Evolutionary conservation across 2,888 invertebrate species (phyloP), one percentile per base, ranked within the genome.

Genomic region (Tetheella fluctuosa): DNA sequence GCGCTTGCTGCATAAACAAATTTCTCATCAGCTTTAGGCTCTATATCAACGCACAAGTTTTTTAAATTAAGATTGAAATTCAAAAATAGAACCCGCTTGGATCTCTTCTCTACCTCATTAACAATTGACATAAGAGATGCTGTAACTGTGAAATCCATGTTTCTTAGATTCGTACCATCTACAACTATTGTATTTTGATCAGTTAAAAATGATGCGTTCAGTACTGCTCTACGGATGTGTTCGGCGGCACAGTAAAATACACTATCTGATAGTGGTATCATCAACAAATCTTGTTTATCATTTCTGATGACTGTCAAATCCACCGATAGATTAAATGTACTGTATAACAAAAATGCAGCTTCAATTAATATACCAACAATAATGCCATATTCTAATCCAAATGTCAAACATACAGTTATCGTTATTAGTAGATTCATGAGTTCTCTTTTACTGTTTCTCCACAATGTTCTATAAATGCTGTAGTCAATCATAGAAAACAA

Each of bases 401-500:
- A 58, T 23, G 67, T 73, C 59, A 91, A 76, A 65, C 89, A 86
- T 0, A 86, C 74, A 1, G 69, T 15, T 63, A 84, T 81, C 0
- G 92, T 93, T 13, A 74, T 53, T 15, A 85, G 1, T 39, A 88
- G 65, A 25, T 90, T 64, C 15, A 83, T 58, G 1, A 92, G 65
- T 64, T 91, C 87, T 62, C 86, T 93, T 91, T 97, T 96, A 87
- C 96, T 97, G 7, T 96, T 95, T 74, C 93, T 94, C 97, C 97
- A 98, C 54, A 98, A 94, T 65, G 96, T 93, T 2, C 80, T 76
- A 57, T 90, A 74, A 52, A 90, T 86, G 15, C 95, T 92, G 37
- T 95, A 95, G 72, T 98, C 97, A 6, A 98, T 94, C 96, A 98
- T 96, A 69, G 96, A 95, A 74, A 97, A 95, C 95, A 99, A 98